Base-by-base conservation (phyloP, 2,113 vertebrate species). In the Dicaeum eximium region DNA sequence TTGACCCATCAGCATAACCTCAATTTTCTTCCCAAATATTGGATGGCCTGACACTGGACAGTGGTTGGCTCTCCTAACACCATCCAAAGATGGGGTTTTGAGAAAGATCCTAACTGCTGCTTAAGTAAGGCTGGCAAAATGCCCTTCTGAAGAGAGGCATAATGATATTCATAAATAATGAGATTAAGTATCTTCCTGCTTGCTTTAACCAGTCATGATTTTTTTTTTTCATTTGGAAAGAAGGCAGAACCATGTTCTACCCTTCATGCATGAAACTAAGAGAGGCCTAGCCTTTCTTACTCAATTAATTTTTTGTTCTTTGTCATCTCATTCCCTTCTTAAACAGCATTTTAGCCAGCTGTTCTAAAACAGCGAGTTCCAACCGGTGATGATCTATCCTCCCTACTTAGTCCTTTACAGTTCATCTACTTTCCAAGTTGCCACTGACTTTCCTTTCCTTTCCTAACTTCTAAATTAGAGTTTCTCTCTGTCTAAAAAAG, bases 141-240 rank as follows among this genome's bases (percentile, higher is more conserved):
- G 64, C 82, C 90, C 22, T 83, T 83, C 82, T 93, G 75, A 88
- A 88, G 60, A 82, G 42, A 92, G 25, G 22, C 61, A 74, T 74
- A 90, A 74, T 60, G 48, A 71, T 90, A 58, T 86, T 92, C 71
- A 95, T 93, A 74, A 94, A 78, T 95, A 94, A 94, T 93, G 64
- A 91, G 54, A 54, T 83, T 78, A 90, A 86, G 62, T 71, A 64
- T 93, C 64, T 84, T 56, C 37, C 56, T 3, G 7, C 79, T 88
- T 92, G 24, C 81, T 90, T 86, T 95, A 92, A 66, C 33, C 42
- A 95, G 35, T 27, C 51, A 67, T 84, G n/a, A 88, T 56, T 93
- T 93, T 9, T n/a, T n/a, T 86, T 93, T 95, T 97, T 95, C 28
- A 88, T 92, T 83, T 90, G 79, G 44, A 94, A 91, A 80, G 71